Evolutionary conservation across 2,888 invertebrate species (phyloP).

Genomic region (Lucinisca nassula): DNA sequence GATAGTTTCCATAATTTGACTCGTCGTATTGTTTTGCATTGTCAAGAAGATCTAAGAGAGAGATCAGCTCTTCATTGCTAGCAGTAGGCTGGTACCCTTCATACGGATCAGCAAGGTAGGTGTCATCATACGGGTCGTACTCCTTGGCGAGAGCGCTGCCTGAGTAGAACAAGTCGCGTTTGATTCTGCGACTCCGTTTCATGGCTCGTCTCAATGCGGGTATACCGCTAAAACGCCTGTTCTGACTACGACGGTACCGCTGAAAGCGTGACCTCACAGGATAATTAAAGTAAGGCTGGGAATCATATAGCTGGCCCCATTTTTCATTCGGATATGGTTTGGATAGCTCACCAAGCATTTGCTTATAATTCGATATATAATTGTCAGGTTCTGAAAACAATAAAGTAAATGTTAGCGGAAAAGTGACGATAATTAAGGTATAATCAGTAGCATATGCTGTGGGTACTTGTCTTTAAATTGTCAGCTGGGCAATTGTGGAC

Average conservation of each 20-base stretch:
- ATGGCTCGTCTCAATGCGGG: slow-evolving; percentile 27
- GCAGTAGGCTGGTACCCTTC: not conserved
- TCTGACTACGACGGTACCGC: slow-evolving; percentile 37
- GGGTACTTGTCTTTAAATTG: too few species aligned
- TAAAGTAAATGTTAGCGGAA: too few species aligned
- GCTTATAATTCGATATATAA: not conserved
- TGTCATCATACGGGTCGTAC: slow-evolving; percentile 24
- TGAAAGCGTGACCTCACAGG: not conserved
- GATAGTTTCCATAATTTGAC: not conserved
- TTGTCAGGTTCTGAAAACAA: not conserved
- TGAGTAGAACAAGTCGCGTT: slow-evolving; percentile 54
- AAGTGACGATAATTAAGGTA: too few species aligned
- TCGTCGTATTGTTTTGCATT: slow-evolving; percentile 30
- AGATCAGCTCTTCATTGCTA: slow-evolving; percentile 12
- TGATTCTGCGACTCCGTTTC: slow-evolving; percentile 54
- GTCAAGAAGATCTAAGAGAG: slow-evolving; percentile 33
- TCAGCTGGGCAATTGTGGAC: too few species aligned
- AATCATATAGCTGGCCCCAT: not conserved
- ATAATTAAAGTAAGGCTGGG: too few species aligned
- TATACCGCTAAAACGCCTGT: not conserved
- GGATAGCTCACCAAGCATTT: not conserved
- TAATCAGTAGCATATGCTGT: too few species aligned
- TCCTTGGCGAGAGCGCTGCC: not conserved
- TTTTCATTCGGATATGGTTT: not conserved
- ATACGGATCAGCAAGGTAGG: slow-evolving; percentile 35